Percentiles rank a stretch among this genome's conserved stretches.
Conservation (phyloP, 1,140 invertebrate genomes). For the Ceratina japonica region DNA sequence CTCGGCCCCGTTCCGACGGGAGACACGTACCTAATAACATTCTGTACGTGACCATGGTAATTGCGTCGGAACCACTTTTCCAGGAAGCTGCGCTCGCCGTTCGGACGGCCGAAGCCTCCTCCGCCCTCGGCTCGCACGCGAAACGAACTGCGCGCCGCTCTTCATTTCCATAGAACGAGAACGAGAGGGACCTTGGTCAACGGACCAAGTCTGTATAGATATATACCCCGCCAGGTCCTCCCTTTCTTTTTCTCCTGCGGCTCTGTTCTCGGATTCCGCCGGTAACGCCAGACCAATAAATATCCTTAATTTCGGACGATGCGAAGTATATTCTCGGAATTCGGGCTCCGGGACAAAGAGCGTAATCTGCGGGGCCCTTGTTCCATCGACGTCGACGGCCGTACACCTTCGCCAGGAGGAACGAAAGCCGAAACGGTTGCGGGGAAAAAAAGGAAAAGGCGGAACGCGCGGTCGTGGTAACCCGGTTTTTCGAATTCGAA, state of each 20-base stretch:
- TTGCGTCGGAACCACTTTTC: slow-evolving; percentile 7
- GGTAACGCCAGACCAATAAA: slow-evolving; percentile 70
- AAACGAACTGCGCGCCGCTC: neutral
- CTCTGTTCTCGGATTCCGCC: slow-evolving; percentile 60
- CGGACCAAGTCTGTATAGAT: neutral
- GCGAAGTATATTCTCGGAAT: slow-evolving; percentile 62
- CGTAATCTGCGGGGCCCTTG: slow-evolving; percentile 46
- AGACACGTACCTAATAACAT: slow-evolving; percentile 26
- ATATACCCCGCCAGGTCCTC: neutral
- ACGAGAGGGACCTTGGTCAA: slow-evolving; percentile 31
- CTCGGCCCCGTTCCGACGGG: neutral
- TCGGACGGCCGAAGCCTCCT: too few relatives aligned
- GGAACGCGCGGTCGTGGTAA: slow-evolving; percentile 29
- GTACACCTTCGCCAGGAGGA: neutral
- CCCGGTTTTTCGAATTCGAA: slow-evolving; percentile 13
- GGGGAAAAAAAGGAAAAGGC: slow-evolving; percentile 19
- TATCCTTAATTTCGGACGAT: slow-evolving; percentile 66
- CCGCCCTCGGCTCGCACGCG: too few relatives aligned
- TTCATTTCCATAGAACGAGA: slow-evolving; percentile 58
- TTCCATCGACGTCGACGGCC: slow-evolving; percentile 2
- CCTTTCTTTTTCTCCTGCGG: slow-evolving; percentile 20
- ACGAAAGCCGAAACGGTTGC: too few relatives aligned
- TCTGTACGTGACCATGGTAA: slow-evolving; percentile 28
- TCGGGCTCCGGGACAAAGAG: slow-evolving; percentile 58
- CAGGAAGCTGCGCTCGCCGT: neutral